A percentile compares a stretch with the other conserved stretches of the same genome.
Evolutionary conservation across 2,797 vertebrate species (phyloP).

Genomic region (Poeciliopsis gracilis): DNA sequence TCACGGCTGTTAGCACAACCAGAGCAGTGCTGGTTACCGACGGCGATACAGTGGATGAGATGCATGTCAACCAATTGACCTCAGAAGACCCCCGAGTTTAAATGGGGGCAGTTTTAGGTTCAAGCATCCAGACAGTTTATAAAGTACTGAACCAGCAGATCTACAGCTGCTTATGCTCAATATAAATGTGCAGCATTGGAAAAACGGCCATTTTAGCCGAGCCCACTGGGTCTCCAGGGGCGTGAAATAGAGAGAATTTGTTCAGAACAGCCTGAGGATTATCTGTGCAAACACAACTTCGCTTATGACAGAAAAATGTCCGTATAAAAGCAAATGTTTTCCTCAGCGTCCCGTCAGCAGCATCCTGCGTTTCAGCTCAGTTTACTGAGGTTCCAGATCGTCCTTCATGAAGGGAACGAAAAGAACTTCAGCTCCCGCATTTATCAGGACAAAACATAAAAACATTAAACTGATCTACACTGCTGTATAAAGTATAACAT

Average conservation of each 20-base stretch:
- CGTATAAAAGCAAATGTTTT: conserved; percentile 35
- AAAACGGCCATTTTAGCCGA: conserved; percentile 30
- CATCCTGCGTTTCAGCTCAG: conserved; percentile 41
- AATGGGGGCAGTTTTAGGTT: conserved; percentile 37
- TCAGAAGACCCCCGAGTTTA: conserved; percentile 30
- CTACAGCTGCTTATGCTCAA: conserved; percentile 35
- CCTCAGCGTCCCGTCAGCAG: conserved; percentile 21
- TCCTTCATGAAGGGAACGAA: conserved; percentile 14
- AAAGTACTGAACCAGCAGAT: conserved; percentile 56
- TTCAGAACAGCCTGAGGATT: conserved; percentile 54
- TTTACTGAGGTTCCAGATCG: conserved; percentile 27
- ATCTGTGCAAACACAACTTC: conserved; percentile 37
- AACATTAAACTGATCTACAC: conserved; percentile 2
- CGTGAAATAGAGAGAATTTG: conserved; percentile 39
- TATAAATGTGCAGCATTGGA: conserved; percentile 49
- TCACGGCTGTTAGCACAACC: conserved; percentile 66
- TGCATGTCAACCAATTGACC: conserved; percentile 36
- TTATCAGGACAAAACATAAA: conserved; percentile 3
- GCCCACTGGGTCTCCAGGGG: conserved; percentile 29
- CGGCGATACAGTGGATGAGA: conserved; percentile 18
- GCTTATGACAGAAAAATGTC: conserved; percentile 40
- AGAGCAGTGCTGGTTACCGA: conserved; percentile 50
- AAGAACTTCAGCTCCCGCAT: conserved; percentile 10
- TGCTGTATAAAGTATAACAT: background rate
- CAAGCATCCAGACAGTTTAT: conserved; percentile 46